Conservation (phyloP, 2,113 vertebrate species). For the Burhinus bistriatus region DNA sequence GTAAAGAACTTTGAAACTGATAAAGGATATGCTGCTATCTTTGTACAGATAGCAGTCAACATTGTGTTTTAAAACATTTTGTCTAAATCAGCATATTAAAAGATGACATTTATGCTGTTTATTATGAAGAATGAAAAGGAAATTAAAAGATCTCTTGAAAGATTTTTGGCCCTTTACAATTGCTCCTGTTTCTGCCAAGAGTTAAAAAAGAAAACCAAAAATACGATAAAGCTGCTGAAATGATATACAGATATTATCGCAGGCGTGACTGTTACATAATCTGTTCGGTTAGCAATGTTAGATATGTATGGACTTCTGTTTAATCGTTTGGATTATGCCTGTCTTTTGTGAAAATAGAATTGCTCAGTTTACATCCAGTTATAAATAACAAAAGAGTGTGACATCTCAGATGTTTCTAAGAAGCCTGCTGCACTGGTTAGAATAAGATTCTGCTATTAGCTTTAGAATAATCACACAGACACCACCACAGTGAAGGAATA, state of each 20-base stretch:
- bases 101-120: not conserved
- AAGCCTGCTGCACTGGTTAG: not conserved
- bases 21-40: not conserved
- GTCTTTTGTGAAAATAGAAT: not conserved
- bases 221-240: not conserved
- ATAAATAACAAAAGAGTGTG: not conserved
- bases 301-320: not conserved
- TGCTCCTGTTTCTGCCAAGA: not conserved
- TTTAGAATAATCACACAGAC: not conserved
- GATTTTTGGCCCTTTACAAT: not conserved
- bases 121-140: not conserved
- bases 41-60: not conserved
- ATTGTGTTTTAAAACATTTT: not conserved
- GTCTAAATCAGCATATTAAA: not conserved
- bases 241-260: not conserved
- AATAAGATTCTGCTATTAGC: not conserved
- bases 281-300: not conserved
- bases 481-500: not conserved
- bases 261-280: not conserved
- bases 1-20: not conserved
- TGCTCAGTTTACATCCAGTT: not conserved
- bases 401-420: not conserved
- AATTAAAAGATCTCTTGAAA: conserved; percentile 43
- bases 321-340: not conserved
- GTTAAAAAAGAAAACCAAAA: not conserved